Base-by-base conservation (phyloP, 2,797 vertebrate species). In the Sphenopsis melanotis region DNA sequence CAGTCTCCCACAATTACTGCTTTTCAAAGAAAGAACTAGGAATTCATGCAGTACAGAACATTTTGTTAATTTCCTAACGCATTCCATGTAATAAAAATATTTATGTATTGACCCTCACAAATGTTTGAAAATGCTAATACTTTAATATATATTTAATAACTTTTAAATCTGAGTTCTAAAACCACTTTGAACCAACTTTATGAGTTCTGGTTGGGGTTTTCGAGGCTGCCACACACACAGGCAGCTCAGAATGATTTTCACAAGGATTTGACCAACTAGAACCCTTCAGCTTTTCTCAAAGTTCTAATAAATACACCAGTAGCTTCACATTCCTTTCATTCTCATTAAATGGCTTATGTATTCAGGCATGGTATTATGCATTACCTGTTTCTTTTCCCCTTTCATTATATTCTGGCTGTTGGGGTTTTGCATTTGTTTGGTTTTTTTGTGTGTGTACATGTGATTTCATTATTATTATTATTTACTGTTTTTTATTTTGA, bases 371-470 rank as follows among this genome's bases (percentile, higher is more conserved):
- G 22, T 50, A 66, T 55, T 83, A 71, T 10, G 3, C 36, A 50
- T 8, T 17, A 75, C 9, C 7, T 83, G 23, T 4, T 23, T 72
- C 32, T 68, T 59, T 66, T 12, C 9, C 15, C n/a, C 22, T 86
- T 84, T 16, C 6, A 14, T 50, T 5, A 56, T 55, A 57, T 41
- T 79, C 42, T 53, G 36, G 34, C 47, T 41, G 15, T 46, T 71
- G 9, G 6, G 15, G 5, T 15, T 63, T 34, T 59, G 3, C 42
- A 42, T 22, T 2, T 63, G 39, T 0, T 1, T 50, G 6, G 37
- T 20, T 27, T 6, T n/a, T 9, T 19, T 36, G 19, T 23, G 10
- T 46, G 46, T 27, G 26, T 17, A 9, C 10, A 4, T 21, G 11
- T 36, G 11, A 36, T 52, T 52, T 30, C 27, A 29, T 50, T 53